Percentiles rank a stretch among this genome's conserved stretches.
phyloP scores from a whole-genome alignment of 53 echinoderm and acorn worm species.

The Antedon mediterranea region DNA sequence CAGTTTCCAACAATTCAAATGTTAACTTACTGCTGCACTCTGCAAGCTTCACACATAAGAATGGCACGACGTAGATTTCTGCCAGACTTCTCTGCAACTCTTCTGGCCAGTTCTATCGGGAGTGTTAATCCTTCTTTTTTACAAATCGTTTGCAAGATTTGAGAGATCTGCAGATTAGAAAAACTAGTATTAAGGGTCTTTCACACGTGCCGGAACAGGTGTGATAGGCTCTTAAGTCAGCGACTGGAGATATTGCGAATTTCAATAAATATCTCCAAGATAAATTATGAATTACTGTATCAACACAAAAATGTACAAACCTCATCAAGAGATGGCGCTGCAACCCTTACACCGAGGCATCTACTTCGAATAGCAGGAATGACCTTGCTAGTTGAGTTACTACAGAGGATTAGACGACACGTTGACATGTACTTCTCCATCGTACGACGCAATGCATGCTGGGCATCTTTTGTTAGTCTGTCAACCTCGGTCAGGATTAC shows the following conservation, averaged over 20 bases:
- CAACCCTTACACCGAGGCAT: conserved; percentile 76
- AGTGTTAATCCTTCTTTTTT: conserved; percentile 79
- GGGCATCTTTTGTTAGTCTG: conserved; percentile 87
- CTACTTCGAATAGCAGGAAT: conserved; percentile 91
- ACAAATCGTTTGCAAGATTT: conserved; percentile 72
- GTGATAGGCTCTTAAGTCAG: no score
- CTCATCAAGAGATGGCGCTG: conserved; percentile 73
- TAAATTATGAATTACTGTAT: no score
- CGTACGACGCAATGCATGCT: conserved; percentile 88
- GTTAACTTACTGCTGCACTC: conserved; percentile 88
- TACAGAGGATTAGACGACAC: conserved; percentile 81
- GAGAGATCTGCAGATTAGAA: conserved; percentile 41
- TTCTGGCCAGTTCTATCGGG: conserved; percentile 53
- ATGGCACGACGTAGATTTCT: conserved; percentile 75
- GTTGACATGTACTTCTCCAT: conserved; percentile 97
- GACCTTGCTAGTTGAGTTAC: conserved; percentile 97
- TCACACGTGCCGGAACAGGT: no score
- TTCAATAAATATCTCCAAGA: no score
- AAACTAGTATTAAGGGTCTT: no score
- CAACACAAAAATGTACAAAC: conserved; percentile 7
- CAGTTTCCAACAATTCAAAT: no score
- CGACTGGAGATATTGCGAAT: no score
- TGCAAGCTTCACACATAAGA: conserved; percentile 88
- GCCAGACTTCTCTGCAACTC: conserved; percentile 80
- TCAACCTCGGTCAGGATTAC: conserved; percentile 94